Base-by-base conservation (phyloP, 2,888 invertebrate genomes). In the Lacanobia wlatinum region DNA sequence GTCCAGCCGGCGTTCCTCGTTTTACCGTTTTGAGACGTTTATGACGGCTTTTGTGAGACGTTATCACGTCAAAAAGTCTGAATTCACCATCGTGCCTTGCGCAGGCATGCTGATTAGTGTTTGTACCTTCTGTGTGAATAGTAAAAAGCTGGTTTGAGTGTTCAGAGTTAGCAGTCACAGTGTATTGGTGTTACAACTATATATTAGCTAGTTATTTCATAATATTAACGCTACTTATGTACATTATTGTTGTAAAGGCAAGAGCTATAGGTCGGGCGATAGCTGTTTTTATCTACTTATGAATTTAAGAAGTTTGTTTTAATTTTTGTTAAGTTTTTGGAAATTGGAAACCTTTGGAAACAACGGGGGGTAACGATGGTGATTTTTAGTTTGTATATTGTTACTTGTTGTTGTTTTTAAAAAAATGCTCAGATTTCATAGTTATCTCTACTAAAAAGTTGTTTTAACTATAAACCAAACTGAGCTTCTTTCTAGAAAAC, bases 231-330 rank as follows among this genome's bases (percentile, higher is more conserved):
- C 78, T 81, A 84, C 55, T 21, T 79, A 82, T 77, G 61, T 84
- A 87, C 85, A 88, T 85, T 87, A 87, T 86, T 85, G 80, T 85
- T 85, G 79, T 88, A 90, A 91, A 90, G 95, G 95, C 95, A 95
- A 95, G 95, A 95, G 89, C 90, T 84, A 89, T 80, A 87, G 89
- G 94, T 94, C 95, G 92, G 89, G 90, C 94, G 78, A 92, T 94
- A 95, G 95, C 95, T 95, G 94, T 83, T 91, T 86, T 78, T 77
- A 50, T 56, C 28, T 70, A 73, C 66, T 60, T 69, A 80, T 69
- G 38, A 71, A 76, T 71, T 28, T 78, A 76, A 40, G 23, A 50
- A 18, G 16, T 43, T 71, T 14, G 23, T 53, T 23, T 48, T 48
- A 1, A 7, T 16, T 48, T 48, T 16, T 43, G 40, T 67, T 55